These are phyloP conservation scores for Acrobasis consociella DNA, from an alignment of 2,888 invertebrate species.

Conservation along the genomic window DNA sequence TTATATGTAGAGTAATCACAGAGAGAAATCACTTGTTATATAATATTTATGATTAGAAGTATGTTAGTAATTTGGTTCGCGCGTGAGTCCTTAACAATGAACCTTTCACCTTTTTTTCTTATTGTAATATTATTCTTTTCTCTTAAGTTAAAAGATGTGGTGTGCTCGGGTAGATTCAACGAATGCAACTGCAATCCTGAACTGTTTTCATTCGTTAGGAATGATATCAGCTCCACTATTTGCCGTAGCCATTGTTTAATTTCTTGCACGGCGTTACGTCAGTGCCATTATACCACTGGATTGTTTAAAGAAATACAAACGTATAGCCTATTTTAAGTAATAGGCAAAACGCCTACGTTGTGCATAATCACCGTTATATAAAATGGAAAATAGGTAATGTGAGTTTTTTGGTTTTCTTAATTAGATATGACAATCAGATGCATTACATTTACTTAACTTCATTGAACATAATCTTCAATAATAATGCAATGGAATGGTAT, in stretches of 20 bases:
- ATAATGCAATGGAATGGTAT: no score
- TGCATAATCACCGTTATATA: background rate
- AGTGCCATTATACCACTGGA: conserved; percentile 22
- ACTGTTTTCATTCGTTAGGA: conserved; percentile 38
- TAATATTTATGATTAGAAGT: conserved; percentile 44
- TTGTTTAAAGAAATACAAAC: conserved; percentile 15
- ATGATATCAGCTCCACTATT: conserved; percentile 43
- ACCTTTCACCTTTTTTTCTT: conserved; percentile 45
- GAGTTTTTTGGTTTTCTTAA: no score
- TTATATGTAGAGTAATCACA: conserved; percentile 47
- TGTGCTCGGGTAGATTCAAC: background rate
- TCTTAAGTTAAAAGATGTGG: background rate
- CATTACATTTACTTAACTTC: no score
- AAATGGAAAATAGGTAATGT: no score
- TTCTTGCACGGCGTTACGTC: conserved; percentile 25
- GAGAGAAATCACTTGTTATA: conserved; percentile 50
- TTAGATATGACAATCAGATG: no score
- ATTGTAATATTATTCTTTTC: background rate
- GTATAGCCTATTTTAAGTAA: background rate
- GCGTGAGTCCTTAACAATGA: conserved; percentile 42
- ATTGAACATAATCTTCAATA: no score
- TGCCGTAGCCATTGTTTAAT: conserved; percentile 12
- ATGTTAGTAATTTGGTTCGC: conserved; percentile 37
- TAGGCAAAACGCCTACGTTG: background rate
- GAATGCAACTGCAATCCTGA: conserved; percentile 4